These are phyloP conservation scores for Heliangelus exortis DNA, from an alignment of 2,797 vertebrate genomes.

Conservation along the genomic window DNA sequence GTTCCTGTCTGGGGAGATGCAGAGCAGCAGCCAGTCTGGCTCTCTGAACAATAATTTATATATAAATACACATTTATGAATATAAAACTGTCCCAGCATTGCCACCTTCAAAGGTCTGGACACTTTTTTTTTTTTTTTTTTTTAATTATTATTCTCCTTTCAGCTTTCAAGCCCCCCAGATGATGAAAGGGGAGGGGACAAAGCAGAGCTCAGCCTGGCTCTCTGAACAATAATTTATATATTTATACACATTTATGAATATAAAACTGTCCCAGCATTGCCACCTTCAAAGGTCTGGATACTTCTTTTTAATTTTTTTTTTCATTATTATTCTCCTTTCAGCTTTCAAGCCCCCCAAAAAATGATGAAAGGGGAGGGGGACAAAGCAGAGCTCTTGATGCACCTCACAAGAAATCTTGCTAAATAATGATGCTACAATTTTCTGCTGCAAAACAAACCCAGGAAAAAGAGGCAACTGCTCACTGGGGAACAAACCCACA, in stretches of 20 bases:
- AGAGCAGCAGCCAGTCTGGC: not conserved
- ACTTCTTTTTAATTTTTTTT: too few species aligned
- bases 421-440: not conserved
- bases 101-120: not conserved
- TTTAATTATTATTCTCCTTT: not conserved
- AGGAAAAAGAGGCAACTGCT: not conserved
- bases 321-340: not conserved
- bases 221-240: too few species aligned
- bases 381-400: not conserved
- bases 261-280: too few species aligned
- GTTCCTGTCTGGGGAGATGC: not conserved
- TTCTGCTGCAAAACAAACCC: not conserved
- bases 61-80: not conserved
- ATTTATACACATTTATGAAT: too few species aligned
- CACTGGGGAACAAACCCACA: not conserved
- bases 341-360: not conserved
- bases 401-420: not conserved
- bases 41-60: not conserved
- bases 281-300: too few species aligned
- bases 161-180: not conserved
- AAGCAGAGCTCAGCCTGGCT: not conserved
- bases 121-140: not conserved
- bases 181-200: not conserved
- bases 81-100: rapidly evolving
- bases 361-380: not conserved